A percentile compares a stretch with the other conserved stretches of the same genome.
Conservation (phyloP, 2,113 vertebrate species). For the Cinclus cinclus region DNA sequence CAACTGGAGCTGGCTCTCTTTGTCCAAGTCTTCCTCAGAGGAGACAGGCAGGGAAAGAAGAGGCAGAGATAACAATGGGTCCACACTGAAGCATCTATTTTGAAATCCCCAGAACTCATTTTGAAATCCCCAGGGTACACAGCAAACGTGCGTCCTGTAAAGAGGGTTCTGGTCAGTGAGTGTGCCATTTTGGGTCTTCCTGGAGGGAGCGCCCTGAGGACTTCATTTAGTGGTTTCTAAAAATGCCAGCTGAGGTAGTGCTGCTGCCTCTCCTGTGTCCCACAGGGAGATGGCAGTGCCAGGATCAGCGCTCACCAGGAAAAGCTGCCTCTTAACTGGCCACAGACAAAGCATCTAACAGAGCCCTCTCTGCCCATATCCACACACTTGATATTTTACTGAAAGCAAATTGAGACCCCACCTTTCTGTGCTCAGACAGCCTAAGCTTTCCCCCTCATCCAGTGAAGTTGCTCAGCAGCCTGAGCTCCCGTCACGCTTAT, state of each 20-base stretch:
- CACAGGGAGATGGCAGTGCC: not conserved
- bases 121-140: not conserved
- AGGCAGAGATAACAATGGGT: not conserved
- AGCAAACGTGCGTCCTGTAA: fast-evolving
- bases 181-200: not conserved
- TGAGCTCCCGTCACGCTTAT: slow-evolving; percentile 12
- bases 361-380: fast-evolving
- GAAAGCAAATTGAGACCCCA: not conserved
- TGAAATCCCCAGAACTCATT: not conserved
- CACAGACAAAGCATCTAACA: not conserved
- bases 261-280: not conserved
- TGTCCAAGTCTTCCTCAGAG: not conserved
- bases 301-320: fast-evolving
- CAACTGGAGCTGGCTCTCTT: not conserved
- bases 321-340: not conserved
- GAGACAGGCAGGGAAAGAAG: not conserved
- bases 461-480: slow-evolving; percentile 16
- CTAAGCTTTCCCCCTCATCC: not conserved
- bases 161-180: not conserved
- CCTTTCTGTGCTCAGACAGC: not conserved
- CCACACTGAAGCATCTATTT: not conserved
- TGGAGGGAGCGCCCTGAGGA: not conserved
- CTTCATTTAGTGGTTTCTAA: not conserved
- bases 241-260: not conserved
- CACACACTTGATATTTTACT: not conserved